phyloP scores from a whole-genome alignment of 2,888 invertebrate species.

The Euproctis similis region DNA sequence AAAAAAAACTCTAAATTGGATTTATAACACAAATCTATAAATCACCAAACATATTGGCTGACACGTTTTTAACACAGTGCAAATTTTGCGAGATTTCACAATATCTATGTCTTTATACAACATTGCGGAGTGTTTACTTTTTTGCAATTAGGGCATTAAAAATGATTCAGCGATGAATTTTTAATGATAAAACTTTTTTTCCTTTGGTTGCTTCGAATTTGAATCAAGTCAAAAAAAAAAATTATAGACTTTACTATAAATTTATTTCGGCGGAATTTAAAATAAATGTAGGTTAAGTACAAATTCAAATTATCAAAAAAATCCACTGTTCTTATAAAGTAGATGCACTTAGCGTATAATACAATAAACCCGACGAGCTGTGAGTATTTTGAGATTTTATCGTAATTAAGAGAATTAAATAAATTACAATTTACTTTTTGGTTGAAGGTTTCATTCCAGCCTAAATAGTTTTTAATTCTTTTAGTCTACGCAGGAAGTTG shows the following conservation, averaged over 20 bases:
- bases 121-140: slow-evolving; percentile 22
- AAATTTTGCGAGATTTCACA: slow-evolving; percentile 23
- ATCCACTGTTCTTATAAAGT: slow-evolving; percentile 75
- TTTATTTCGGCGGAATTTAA: slow-evolving; percentile 51
- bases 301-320: slow-evolving; percentile 73
- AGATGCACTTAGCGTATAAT: slow-evolving; percentile 73
- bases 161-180: too few species aligned
- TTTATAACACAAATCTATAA: slow-evolving; percentile 54
- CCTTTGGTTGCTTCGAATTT: slow-evolving; percentile 26
- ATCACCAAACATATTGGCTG: slow-evolving; percentile 55
- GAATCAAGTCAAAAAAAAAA: slow-evolving; percentile 37
- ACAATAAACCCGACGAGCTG: slow-evolving; percentile 75
- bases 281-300: slow-evolving; percentile 71
- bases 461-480: slow-evolving; percentile 62
- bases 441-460: slow-evolving; percentile 65
- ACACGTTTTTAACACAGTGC: slow-evolving; percentile 29
- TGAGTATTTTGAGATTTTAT: slow-evolving; percentile 76
- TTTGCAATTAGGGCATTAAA: too few species aligned
- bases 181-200: slow-evolving; percentile 16
- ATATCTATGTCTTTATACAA: slow-evolving; percentile 17
- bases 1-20: slow-evolving; percentile 69
- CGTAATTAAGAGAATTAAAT: slow-evolving; percentile 64
- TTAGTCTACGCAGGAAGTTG: slow-evolving; percentile 46
- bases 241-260: slow-evolving; percentile 40
- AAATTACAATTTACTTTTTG: slow-evolving; percentile 53